Percentiles rank a stretch among this genome's conserved stretches.
phyloP scores from a whole-genome alignment of 2,888 invertebrate genomes.

The Eubasilissa splendida region DNA sequence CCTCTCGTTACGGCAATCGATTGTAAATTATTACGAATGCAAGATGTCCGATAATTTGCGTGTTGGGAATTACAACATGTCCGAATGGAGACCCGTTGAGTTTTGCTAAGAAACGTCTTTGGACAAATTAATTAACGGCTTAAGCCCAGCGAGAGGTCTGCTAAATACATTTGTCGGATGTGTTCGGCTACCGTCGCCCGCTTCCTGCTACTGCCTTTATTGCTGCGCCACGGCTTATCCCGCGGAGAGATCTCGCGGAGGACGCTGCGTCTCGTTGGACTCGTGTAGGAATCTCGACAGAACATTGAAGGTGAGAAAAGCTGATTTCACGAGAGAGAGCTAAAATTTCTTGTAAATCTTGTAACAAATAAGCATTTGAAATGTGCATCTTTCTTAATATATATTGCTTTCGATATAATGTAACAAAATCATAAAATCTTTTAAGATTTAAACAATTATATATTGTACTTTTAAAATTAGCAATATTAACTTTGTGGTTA shows the following conservation, averaged over 20 bases:
- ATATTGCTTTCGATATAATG: no score
- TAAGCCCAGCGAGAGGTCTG: slow-evolving; percentile 33
- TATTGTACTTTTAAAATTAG: no score
- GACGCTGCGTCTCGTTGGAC: slow-evolving; percentile 40
- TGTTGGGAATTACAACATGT: slow-evolving; percentile 19
- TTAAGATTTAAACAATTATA: no score
- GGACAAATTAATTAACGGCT: slow-evolving; percentile 52
- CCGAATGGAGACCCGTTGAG: slow-evolving; percentile 24
- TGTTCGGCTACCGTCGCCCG: neutral
- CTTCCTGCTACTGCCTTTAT: slow-evolving; percentile 6
- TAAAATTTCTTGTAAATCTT: no score
- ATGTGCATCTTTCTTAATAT: no score
- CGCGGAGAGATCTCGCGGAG: slow-evolving; percentile 34
- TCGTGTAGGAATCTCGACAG: slow-evolving; percentile 44
- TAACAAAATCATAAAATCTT: no score
- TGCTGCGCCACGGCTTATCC: slow-evolving; percentile 36
- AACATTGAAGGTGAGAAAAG: neutral
- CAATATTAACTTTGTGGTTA: no score
- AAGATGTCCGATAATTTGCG: slow-evolving; percentile 5
- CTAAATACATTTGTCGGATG: slow-evolving; percentile 37
- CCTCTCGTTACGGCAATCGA: no score
- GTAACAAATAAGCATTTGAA: no score
- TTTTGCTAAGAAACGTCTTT: slow-evolving; percentile 36
- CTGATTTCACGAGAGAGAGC: no score
- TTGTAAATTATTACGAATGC: no score